phyloP scores from a whole-genome alignment of 2,113 vertebrate species.

The Mobula hypostoma region DNA sequence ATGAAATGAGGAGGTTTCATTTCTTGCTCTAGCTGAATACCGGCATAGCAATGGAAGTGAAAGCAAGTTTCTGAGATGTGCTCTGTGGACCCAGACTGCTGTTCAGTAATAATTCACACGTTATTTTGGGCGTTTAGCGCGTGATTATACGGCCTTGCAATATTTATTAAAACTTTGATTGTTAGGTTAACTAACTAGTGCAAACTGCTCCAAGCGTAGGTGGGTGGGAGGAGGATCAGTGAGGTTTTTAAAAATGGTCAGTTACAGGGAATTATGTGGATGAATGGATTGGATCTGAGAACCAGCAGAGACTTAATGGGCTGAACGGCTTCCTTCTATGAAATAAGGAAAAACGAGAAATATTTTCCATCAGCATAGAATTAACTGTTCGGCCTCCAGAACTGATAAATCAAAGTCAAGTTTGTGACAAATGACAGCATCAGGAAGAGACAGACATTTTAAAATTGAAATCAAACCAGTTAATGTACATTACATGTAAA shows the following conservation, averaged over 20 bases:
- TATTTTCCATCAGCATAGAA: neutral
- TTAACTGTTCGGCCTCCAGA: neutral
- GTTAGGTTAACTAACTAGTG: no score
- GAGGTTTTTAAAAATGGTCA: no score
- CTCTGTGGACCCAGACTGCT: neutral
- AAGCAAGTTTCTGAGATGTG: neutral
- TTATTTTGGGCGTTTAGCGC: neutral
- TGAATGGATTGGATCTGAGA: no score
- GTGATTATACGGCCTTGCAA: neutral
- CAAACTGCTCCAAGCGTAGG: no score
- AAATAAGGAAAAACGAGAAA: no score
- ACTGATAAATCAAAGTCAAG: neutral
- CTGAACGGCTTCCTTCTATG: no score
- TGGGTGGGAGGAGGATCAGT: no score
- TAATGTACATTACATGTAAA: neutral
- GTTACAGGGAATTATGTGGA: no score
- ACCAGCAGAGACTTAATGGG: no score
- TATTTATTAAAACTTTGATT: neutral
- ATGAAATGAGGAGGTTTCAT: neutral
- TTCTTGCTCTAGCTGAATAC: neutral
- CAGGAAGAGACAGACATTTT: neutral
- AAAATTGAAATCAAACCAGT: neutral
- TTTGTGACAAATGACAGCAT: neutral
- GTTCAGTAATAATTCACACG: neutral
- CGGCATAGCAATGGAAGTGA: neutral